Base-by-base conservation (phyloP, 2,888 invertebrate genomes). In the Chaetoderma sp. region DNA sequence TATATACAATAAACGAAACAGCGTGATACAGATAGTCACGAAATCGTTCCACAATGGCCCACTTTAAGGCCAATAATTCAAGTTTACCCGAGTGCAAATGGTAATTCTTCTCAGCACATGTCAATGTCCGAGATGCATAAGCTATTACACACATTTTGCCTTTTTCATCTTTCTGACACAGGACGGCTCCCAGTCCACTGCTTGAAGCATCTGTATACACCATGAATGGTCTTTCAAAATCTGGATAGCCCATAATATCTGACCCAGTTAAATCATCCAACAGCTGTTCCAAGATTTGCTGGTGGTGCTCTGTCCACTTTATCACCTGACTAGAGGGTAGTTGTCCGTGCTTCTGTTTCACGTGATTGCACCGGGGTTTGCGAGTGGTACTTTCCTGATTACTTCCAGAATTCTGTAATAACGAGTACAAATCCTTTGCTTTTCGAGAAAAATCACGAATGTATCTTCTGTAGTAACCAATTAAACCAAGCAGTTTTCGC, bases 1-100 rank as follows among this genome's bases (percentile, higher is more conserved):
- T n/a, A n/a, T n/a, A n/a, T n/a, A n/a, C n/a, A n/a, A n/a, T n/a
- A n/a, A n/a, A n/a, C n/a, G n/a, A n/a, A n/a, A n/a, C n/a, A n/a
- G n/a, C n/a, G n/a, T n/a, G n/a, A n/a, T n/a, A n/a, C n/a, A n/a
- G n/a, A n/a, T n/a, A 58, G 36, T 63, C 62, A 1, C 18, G 39
- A n/a, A 60, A 64, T 23, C 66, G 66, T 21, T 60, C 63, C 1
- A 64, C 62, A 2, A 70, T 50, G 6, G 64, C 58, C 66, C 63
- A 70, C 55, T 70, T 70, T 36, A 70, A 42, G 18, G 61, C 59
- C 21, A 27, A n/a, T n/a, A n/a, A n/a, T n/a, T n/a, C n/a, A n/a
- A n/a, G n/a, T n/a, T n/a, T n/a, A n/a, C n/a, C n/a, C n/a, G n/a
- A n/a, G n/a, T n/a, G n/a, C n/a, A n/a, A n/a, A n/a, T 47, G 36